Evolutionary conservation across 2,888 invertebrate species (phyloP), one percentile per base, ranked within the genome.

Genomic region (Craniophora ligustri): DNA sequence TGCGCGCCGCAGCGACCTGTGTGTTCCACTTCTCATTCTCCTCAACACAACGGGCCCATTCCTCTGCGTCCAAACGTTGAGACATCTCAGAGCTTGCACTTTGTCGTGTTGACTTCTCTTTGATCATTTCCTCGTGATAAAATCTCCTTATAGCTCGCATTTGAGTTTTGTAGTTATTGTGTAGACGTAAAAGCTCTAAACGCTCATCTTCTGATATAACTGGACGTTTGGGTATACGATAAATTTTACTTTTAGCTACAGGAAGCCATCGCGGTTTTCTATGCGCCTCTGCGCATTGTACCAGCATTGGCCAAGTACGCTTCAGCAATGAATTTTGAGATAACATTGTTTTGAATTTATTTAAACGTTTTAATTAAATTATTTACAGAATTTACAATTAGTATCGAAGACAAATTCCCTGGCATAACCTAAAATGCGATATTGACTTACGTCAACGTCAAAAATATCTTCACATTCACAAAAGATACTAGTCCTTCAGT

Each of bases 211-310:
- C 84, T 0, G 95, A 91, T 39, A 96, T 81, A 55, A 84, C 85
- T 14, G 94, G 94, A 34, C 94, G 94, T 70, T 92, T 90, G 0
- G 96, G 95, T 56, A 98, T 94, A 65, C 95, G 95, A 86, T 95
- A 98, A 39, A 96, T 67, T 92, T 98, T 98, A 69, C 95, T 95
- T 89, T 96, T 97, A 0, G 98, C 98, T 10, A 95, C 95, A 2
- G 97, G 97, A 38, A 97, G 50, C 97, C 97, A 97, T 61, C 95
- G 91, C 0, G 98, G 98, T 86, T 98, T 98, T 68, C 96, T 94
- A 54, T 92, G 92, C 8, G 88, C 88, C 54, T 84, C 81, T 0
- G 89, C 91, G 26, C 74, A 78, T 74, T 92, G 93, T 57, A 86
- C 65, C 0, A 92, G 14, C 28, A 87, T 62, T 3, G 92, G 92